Percentiles rank a stretch among this genome's conserved stretches.
phyloP scores from a whole-genome alignment of 2,888 invertebrate genomes.

The Meghimatium bilineatum region DNA sequence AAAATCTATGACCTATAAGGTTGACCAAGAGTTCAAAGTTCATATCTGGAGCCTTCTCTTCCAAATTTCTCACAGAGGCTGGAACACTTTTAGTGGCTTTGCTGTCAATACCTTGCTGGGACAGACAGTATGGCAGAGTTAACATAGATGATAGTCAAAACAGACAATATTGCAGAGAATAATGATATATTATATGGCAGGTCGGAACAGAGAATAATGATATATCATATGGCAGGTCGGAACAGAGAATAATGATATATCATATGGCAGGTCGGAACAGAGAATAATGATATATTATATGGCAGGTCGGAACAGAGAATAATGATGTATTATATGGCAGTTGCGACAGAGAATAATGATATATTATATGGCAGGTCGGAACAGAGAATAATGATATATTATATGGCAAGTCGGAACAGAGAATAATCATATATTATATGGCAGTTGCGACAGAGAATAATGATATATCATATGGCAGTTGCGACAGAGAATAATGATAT shows the following conservation, averaged over 20 bases:
- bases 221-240: neutral
- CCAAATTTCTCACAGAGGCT: conserved; percentile 89
- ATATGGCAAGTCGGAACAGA: neutral
- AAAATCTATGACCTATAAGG: conserved; percentile 89
- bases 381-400: conserved; percentile 56
- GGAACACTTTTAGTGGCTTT: conserved; percentile 91
- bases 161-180: neutral
- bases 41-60: conserved; percentile 85
- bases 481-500: neutral
- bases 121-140: neutral
- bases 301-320: too few species aligned
- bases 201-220: neutral
- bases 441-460: neutral
- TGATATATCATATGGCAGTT: neutral
- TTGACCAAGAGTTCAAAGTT: conserved; percentile 85
- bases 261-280: too few species aligned
- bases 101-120: conserved; percentile 86
- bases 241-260: neutral
- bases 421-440: neutral
- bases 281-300: too few species aligned
- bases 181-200: too few species aligned
- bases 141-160: neutral
- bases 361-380: too few species aligned
- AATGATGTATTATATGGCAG: conserved; percentile 52
- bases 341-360: neutral